Conservation (phyloP, 1,140 invertebrate species). For the Drosophila pseudoobscura region DNA sequence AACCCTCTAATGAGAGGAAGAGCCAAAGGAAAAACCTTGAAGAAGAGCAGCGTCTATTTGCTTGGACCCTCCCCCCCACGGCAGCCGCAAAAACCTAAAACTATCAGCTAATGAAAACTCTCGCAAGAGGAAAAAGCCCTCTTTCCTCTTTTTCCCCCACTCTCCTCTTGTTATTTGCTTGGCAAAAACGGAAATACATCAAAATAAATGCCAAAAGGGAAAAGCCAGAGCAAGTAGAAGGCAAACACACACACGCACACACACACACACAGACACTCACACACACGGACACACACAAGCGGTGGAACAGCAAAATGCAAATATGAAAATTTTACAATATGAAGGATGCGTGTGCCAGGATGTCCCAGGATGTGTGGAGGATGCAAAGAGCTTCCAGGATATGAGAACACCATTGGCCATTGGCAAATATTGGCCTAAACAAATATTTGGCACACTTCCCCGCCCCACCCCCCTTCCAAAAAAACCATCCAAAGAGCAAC, state of each 20-base stretch:
- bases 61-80: no score
- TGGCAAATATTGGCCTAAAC: slow-evolving; percentile 68
- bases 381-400: slow-evolving; percentile 35
- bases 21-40: background rate
- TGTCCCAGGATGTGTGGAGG: slow-evolving; percentile 15
- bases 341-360: slow-evolving; percentile 18
- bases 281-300: slow-evolving; percentile 8
- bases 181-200: slow-evolving; percentile 73
- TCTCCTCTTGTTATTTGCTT: slow-evolving; percentile 49
- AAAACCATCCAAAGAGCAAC: background rate
- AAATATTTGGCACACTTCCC: slow-evolving; percentile 76
- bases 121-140: background rate
- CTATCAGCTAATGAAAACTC: slow-evolving; percentile 73
- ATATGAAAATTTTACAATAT: slow-evolving; percentile 50
- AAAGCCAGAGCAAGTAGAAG: slow-evolving; percentile 22
- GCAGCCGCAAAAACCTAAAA: slow-evolving; percentile 21
- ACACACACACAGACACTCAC: background rate
- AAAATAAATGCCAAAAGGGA: slow-evolving; percentile 66
- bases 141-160: background rate
- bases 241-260: background rate
- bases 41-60: slow-evolving; percentile 15
- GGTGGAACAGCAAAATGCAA: slow-evolving; percentile 63
- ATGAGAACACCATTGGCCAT: slow-evolving; percentile 58
- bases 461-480: background rate
- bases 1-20: slow-evolving; percentile 12